Percentiles rank a stretch among this genome's conserved stretches.
Evolutionary conservation across 2,113 vertebrate genomes (phyloP).

Genomic region (Chaenocephalus aceratus): DNA sequence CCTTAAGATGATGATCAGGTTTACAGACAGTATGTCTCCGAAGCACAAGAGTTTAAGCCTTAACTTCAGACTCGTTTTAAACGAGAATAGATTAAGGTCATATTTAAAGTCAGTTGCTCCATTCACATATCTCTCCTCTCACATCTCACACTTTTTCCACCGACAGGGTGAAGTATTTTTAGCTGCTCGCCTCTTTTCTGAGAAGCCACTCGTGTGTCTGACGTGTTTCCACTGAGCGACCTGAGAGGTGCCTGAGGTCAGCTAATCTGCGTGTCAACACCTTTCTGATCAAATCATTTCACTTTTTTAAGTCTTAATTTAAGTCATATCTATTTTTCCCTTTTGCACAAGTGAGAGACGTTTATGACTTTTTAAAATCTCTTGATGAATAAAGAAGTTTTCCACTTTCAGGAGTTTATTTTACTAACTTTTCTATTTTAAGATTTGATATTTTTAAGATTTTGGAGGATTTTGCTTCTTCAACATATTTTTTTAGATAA

Average conservation of each 20-base stretch:
- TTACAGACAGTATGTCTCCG: background rate
- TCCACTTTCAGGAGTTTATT: too few relatives aligned
- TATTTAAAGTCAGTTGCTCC: background rate
- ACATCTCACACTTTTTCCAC: background rate
- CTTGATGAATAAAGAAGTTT: background rate
- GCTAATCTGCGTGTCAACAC: too few relatives aligned
- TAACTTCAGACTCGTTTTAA: background rate
- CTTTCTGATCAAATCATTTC: too few relatives aligned
- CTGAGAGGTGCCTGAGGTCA: background rate
- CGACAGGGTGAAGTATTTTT: slow-evolving; percentile 25
- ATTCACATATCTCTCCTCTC: background rate
- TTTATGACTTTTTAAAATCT: background rate
- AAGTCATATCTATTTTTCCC: background rate
- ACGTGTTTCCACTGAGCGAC: slow-evolving; percentile 14
- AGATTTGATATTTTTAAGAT: too few relatives aligned
- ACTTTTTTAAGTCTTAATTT: too few relatives aligned
- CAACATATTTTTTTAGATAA: too few relatives aligned
- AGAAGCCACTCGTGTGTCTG: background rate
- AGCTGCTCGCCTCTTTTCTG: slow-evolving; percentile 16
- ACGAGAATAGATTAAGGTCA: too few relatives aligned
- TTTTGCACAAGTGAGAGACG: background rate
- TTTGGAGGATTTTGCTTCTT: too few relatives aligned
- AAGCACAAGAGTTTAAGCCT: background rate
- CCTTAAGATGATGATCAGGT: background rate
- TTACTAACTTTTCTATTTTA: too few relatives aligned